Conservation (phyloP, 1,140 invertebrate species). For the Euglossa dilemma region DNA sequence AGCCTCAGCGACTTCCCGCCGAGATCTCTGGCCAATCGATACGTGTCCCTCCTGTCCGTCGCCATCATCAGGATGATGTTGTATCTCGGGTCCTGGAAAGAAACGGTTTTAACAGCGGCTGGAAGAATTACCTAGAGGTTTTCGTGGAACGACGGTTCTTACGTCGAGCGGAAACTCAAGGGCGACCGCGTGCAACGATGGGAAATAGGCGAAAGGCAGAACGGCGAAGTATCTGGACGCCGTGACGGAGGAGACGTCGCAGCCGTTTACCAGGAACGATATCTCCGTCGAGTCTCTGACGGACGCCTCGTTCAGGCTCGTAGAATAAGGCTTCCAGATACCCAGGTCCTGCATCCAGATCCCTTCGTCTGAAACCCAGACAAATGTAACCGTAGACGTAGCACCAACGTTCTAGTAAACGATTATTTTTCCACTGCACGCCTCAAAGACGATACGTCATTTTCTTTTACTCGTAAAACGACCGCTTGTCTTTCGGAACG, state of each 20-base stretch:
- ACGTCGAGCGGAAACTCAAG: slow-evolving; percentile 89
- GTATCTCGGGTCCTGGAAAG: slow-evolving; percentile 82
- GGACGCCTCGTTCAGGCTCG: slow-evolving; percentile 54
- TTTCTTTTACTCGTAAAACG: no score
- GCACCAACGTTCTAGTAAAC: neutral
- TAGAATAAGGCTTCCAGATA: slow-evolving; percentile 70
- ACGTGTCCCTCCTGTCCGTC: slow-evolving; percentile 77
- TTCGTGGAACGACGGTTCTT: slow-evolving; percentile 64
- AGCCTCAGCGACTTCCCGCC: slow-evolving; percentile 83
- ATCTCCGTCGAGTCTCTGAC: slow-evolving; percentile 74
- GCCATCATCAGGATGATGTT: slow-evolving; percentile 82
- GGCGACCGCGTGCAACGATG: slow-evolving; percentile 87
- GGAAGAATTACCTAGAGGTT: neutral
- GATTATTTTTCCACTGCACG: no score
- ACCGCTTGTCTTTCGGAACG: no score
- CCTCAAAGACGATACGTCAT: no score
- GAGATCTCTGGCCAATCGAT: slow-evolving; percentile 77
- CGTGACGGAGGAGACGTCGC: slow-evolving; percentile 76
- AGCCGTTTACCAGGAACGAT: slow-evolving; percentile 79
- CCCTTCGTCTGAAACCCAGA: slow-evolving; percentile 73
- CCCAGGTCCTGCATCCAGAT: slow-evolving; percentile 79
- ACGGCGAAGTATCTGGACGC: slow-evolving; percentile 87
- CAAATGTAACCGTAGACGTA: neutral
- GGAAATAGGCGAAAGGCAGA: slow-evolving; percentile 89
- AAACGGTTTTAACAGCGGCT: neutral